Percentiles rank a stretch among this genome's conserved stretches.
These are phyloP conservation scores for Pocota personata DNA, from an alignment of 2,888 invertebrate genomes.

Conservation along the genomic window DNA sequence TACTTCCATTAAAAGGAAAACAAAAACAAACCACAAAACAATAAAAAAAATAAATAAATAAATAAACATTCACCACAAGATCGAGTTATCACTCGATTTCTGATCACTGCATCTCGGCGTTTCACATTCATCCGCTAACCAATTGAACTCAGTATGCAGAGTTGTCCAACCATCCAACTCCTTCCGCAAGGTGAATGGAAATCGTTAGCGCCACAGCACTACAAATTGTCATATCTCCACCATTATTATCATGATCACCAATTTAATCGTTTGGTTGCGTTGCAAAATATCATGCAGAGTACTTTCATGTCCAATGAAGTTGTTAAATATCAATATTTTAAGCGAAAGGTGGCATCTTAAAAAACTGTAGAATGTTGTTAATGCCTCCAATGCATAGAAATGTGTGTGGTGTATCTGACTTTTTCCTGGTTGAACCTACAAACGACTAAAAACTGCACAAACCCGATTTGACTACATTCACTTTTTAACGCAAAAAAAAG, in stretches of 20 bases:
- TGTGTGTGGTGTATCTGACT: slow-evolving; percentile 36
- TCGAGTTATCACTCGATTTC: slow-evolving; percentile 15
- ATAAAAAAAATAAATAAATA: neutral
- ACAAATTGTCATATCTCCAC: slow-evolving; percentile 28
- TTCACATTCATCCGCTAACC: slow-evolving; percentile 10
- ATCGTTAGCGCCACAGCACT: slow-evolving; percentile 32
- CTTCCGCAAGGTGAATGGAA: slow-evolving; percentile 44
- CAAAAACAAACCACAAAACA: neutral
- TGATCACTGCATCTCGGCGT: neutral
- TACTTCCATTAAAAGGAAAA: neutral
- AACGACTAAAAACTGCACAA: slow-evolving; percentile 32
- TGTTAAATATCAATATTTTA: slow-evolving; percentile 33
- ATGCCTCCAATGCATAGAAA: slow-evolving; percentile 25
- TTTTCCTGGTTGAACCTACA: slow-evolving; percentile 58
- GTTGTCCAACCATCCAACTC: neutral
- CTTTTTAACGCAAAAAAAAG: slow-evolving; percentile 26
- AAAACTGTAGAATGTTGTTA: slow-evolving; percentile 2
- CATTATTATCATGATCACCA: neutral
- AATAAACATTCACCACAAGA: slow-evolving; percentile 10
- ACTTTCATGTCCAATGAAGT: slow-evolving; percentile 44
- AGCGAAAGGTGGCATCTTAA: slow-evolving; percentile 37
- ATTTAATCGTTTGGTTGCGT: neutral
- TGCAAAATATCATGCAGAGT: slow-evolving; percentile 13
- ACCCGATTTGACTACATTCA: slow-evolving; percentile 62
- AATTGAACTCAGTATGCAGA: slow-evolving; percentile 3